Conservation (phyloP, 2,113 vertebrate genomes). For the Actinemys pallida region DNA sequence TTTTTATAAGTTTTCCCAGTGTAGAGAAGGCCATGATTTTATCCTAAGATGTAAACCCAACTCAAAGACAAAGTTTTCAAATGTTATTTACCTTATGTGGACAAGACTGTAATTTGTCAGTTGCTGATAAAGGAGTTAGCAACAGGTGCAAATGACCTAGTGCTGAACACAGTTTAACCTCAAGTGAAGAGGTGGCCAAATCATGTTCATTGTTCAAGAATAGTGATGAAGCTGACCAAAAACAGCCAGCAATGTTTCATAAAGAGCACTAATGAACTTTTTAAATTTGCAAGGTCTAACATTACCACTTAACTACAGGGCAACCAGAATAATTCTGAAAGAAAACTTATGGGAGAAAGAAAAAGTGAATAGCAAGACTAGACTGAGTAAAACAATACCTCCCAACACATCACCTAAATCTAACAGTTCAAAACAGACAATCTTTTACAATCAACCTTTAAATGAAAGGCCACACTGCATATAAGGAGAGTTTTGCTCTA, state of each 20-base stretch:
- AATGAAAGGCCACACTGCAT: background rate
- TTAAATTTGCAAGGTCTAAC: background rate
- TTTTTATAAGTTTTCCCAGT: background rate
- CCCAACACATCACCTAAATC: background rate
- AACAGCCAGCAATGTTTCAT: background rate
- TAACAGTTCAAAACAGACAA: background rate
- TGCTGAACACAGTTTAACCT: background rate
- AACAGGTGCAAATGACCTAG: background rate
- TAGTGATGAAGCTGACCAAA: background rate
- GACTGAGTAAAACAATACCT: background rate
- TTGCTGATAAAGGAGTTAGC: background rate
- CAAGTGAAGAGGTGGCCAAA: background rate
- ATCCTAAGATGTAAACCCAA: background rate
- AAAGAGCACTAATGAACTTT: background rate
- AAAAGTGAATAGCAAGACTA: background rate
- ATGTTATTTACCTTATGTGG: background rate
- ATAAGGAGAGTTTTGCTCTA: background rate
- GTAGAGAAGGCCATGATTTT: background rate
- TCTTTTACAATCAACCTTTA: background rate
- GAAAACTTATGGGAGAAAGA: background rate
- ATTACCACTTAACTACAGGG: background rate
- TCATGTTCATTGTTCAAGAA: background rate
- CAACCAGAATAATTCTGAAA: background rate
- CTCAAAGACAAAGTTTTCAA: background rate
- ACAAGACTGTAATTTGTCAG: background rate